Conservation (phyloP, 2,888 invertebrate species). For the Nasonovia ribisnigri region DNA sequence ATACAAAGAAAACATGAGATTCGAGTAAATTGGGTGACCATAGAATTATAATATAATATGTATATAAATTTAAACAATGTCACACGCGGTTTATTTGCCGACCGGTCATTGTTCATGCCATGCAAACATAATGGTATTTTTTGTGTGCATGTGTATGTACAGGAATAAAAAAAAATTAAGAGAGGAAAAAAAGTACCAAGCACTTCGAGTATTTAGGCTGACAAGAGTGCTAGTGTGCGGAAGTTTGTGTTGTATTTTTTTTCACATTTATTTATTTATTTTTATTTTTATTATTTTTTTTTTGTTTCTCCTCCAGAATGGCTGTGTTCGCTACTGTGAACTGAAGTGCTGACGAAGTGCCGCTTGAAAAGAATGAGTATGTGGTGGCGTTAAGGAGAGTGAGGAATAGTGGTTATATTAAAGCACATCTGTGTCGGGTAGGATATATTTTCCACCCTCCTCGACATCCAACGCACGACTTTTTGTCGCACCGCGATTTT, state of each 20-base stretch:
- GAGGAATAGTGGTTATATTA: conserved; percentile 49
- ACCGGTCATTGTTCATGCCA: conserved; percentile 49
- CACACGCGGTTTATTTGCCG: conserved; percentile 62
- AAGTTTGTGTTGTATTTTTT: conserved; percentile 57
- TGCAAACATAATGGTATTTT: conserved; percentile 57
- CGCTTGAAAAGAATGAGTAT: conserved; percentile 40
- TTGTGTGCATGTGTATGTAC: neutral
- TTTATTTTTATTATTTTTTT: conserved; percentile 32
- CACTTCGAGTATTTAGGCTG: conserved; percentile 60
- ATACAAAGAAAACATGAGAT: conserved; percentile 42
- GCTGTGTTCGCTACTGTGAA: conserved; percentile 13
- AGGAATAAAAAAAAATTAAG: conserved; percentile 34
- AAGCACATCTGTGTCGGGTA: conserved; percentile 52
- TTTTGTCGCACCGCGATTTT: conserved; percentile 51
- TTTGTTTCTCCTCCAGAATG: conserved; percentile 33
- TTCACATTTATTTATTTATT: neutral
- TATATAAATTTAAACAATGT: conserved; percentile 56
- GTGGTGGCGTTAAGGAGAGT: conserved; percentile 6
- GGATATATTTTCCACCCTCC: conserved; percentile 40
- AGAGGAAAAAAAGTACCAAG: conserved; percentile 36
- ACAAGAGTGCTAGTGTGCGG: conserved; percentile 44
- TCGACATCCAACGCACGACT: neutral
- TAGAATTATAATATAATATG: conserved; percentile 4
- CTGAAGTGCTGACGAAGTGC: conserved; percentile 64
- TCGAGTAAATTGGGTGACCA: conserved; percentile 43